These are phyloP conservation scores for Gonocerus acuteangulatus DNA, from an alignment of 2,888 invertebrate species.

Conservation along the genomic window DNA sequence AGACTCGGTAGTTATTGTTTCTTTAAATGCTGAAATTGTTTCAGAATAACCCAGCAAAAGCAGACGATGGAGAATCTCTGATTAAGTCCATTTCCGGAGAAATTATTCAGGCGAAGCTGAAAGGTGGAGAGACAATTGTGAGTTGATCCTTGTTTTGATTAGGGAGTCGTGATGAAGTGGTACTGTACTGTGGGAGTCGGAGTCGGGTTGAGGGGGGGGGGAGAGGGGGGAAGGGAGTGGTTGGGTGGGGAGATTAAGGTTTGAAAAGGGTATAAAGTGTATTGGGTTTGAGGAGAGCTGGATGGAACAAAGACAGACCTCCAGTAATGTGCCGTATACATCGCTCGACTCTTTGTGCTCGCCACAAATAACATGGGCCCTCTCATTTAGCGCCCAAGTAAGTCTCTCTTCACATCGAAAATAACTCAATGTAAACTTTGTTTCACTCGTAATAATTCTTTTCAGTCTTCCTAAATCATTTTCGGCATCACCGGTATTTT, in stretches of 20 bases:
- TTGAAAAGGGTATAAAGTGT: conserved; percentile 6
- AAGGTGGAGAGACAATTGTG: too few relatives aligned
- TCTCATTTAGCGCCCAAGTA: conserved; percentile 18
- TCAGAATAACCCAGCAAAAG: too few relatives aligned
- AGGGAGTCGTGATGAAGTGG: too few relatives aligned
- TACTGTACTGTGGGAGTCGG: neutral
- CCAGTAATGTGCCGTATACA: conserved; percentile 18
- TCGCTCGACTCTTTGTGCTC: conserved; percentile 1
- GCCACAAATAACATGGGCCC: conserved; percentile 9
- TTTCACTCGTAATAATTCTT: conserved; percentile 13
- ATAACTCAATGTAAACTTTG: conserved; percentile 20
- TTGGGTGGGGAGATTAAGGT: conserved; percentile 1
- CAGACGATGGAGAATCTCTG: too few relatives aligned
- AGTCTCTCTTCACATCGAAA: conserved; percentile 20
- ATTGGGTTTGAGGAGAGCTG: neutral
- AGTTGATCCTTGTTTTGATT: too few relatives aligned
- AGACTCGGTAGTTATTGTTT: too few relatives aligned
- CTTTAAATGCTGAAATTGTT: too few relatives aligned
- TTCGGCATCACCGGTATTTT: too few relatives aligned
- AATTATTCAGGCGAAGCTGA: too few relatives aligned
- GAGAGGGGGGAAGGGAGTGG: neutral
- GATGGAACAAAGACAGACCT: neutral
- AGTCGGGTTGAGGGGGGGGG: neutral
- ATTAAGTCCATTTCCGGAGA: too few relatives aligned
- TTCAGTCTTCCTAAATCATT: too few relatives aligned